Conservation (phyloP, 2,113 vertebrate genomes). For the Nothocercus julius region DNA sequence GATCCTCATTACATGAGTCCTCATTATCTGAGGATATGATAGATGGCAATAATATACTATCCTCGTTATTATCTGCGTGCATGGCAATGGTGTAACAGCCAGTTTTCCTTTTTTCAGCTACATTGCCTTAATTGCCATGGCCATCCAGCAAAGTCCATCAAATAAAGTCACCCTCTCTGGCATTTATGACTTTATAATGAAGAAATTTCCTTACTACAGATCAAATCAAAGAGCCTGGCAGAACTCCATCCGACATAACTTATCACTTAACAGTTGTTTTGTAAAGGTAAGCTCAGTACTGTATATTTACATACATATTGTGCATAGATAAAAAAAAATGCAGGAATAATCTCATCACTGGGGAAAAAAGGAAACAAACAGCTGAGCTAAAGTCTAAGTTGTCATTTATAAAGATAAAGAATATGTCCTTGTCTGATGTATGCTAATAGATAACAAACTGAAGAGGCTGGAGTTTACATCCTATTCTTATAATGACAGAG, state of each 20-base stretch:
- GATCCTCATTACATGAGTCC: background rate
- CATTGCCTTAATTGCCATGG: conserved; percentile 97
- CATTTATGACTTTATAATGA: conserved; percentile 99
- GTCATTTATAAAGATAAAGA: conserved; percentile 24
- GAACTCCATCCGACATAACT: conserved; percentile 97
- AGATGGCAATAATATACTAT: background rate
- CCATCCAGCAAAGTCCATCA: conserved; percentile 95
- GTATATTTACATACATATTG: background rate
- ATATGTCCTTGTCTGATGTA: conserved; percentile 21
- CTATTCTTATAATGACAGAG: conserved; percentile 30
- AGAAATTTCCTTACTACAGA: conserved; percentile 95
- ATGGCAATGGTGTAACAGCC: background rate
- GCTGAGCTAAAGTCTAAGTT: conserved; percentile 24
- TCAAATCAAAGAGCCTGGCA: conserved; percentile 98
- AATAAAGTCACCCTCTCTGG: conserved; percentile 94
- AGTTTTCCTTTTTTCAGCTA: conserved; percentile 83
- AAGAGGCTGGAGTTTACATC: conserved; percentile 46
- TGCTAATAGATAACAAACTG: conserved; percentile 46
- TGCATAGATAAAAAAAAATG: background rate
- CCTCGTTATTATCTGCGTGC: background rate
- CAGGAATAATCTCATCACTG: background rate
- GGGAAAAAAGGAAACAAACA: background rate
- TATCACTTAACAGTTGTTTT: conserved; percentile 98
- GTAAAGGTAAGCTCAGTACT: conserved; percentile 85
- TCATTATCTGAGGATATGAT: background rate